Evolutionary conservation across 2,113 vertebrate species (phyloP).

Genomic region (Gymnogyps californianus): DNA sequence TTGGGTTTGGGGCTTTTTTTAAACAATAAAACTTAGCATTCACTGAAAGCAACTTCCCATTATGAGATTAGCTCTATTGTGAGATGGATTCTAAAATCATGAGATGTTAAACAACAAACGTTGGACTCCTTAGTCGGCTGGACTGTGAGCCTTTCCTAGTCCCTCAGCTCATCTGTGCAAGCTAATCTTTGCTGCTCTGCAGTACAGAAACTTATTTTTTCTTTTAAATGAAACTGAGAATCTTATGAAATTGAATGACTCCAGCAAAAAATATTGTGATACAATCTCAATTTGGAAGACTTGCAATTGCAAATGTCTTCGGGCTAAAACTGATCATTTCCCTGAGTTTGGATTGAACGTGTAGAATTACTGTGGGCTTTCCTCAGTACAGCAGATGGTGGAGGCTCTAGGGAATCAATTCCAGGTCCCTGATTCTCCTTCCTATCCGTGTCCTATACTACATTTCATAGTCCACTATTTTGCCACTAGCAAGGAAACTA

Average conservation of each 20-base stretch:
- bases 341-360: neutral
- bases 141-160: neutral
- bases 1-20: neutral
- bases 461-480: neutral
- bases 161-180: neutral
- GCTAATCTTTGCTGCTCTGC: neutral
- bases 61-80: neutral
- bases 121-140: neutral
- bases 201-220: neutral
- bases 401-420: neutral
- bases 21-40: neutral
- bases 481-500: neutral
- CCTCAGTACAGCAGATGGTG: neutral
- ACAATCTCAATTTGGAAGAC: neutral
- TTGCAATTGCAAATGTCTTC: neutral
- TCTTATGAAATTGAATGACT: neutral
- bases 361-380: neutral
- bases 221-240: conserved; percentile 14
- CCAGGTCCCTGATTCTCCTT: neutral
- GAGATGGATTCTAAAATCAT: neutral
- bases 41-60: neutral
- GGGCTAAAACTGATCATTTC: neutral
- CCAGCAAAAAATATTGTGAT: neutral
- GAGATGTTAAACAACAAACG: neutral
- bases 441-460: neutral